Percentiles rank a stretch among this genome's conserved stretches.
These are phyloP conservation scores for Lampropteryx suffumata DNA, from an alignment of 2,888 invertebrate genomes.

Conservation along the genomic window DNA sequence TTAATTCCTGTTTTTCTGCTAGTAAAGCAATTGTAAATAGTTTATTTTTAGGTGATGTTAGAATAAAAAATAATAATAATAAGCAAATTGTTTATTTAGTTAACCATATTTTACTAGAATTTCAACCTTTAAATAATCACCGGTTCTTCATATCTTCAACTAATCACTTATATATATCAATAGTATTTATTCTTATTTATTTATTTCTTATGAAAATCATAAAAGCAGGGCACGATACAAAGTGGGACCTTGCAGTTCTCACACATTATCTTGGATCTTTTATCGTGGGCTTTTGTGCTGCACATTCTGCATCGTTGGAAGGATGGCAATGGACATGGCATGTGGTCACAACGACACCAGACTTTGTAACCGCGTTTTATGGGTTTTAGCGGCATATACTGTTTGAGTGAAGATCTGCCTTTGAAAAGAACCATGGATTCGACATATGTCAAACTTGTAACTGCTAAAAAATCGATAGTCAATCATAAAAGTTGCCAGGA, in stretches of 20 bases:
- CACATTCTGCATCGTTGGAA: conserved; percentile 31
- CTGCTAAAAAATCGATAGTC: too few species aligned
- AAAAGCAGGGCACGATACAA: conserved; percentile 26
- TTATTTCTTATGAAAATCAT: not conserved
- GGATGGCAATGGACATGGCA: conserved; percentile 23
- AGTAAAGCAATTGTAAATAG: not conserved
- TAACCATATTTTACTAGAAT: not conserved
- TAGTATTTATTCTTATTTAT: not conserved
- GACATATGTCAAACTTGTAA: too few species aligned
- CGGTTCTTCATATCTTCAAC: too few species aligned
- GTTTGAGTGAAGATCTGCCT: conserved; percentile 20
- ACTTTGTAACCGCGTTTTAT: conserved; percentile 25
- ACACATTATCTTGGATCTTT: conserved; percentile 21
- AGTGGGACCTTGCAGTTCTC: conserved; percentile 20
- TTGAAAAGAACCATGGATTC: conserved; percentile 2
- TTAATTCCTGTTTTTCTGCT: not conserved
- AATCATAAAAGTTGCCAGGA: not conserved
- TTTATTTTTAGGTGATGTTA: not conserved
- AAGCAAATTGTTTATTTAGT: not conserved
- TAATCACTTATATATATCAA: too few species aligned
- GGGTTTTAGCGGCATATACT: conserved; percentile 28
- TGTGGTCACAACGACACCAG: conserved; percentile 26
- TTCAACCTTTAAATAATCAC: not conserved
- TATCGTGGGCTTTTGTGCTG: conserved; percentile 24
- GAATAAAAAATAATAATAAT: too few species aligned